Base-by-base conservation (phyloP, 2,797 vertebrate genomes). In the Novumbra hubbsi region DNA sequence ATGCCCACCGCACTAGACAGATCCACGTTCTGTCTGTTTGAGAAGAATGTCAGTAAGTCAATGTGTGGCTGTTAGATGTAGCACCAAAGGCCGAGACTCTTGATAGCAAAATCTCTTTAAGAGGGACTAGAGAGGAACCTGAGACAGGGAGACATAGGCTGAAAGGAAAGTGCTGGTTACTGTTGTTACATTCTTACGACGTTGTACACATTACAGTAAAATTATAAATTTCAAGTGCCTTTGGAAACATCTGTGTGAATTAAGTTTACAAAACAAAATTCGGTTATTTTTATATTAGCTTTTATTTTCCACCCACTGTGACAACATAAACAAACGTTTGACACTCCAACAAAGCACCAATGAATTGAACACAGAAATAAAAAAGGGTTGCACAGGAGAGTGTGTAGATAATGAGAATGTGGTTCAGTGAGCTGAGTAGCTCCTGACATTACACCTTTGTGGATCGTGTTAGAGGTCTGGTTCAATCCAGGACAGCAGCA, bases 401-500 rank as follows among this genome's bases (percentile, higher is more conserved):
- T 8, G n/a, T 3, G n/a, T n/a, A 57, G n/a, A 57, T 67, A 63
- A 73, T 48, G 71, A 45, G 60, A 78, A 83, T 86, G 77, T 84
- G 85, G 81, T 85, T 86, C 82, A 84, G 62, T 84, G 86, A 82
- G 81, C 70, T 80, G 81, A 81, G 55, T 34, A 34, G 73, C 74
- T 75, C 76, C 60, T 70, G 41, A 45, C 41, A 45, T 45, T 64
- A 49, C 75, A 78, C 17, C 55, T 75, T 50, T 28, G 45, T 57
- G 3, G 65, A 75, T 55, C 5, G 5, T 52, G 28, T 24, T 60
- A 62, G 11, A 72, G 15, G 62, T 70, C 71, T 21, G 76, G 88
- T 86, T 90, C 85, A 86, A 66, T 19, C 80, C 71, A 87, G 83
- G 88, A 85, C 84, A 76, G 57, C 60, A 68, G 27, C 12, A 64